Conservation (phyloP, 2,113 vertebrate genomes). For the Epinephelus fuscoguttatus region DNA sequence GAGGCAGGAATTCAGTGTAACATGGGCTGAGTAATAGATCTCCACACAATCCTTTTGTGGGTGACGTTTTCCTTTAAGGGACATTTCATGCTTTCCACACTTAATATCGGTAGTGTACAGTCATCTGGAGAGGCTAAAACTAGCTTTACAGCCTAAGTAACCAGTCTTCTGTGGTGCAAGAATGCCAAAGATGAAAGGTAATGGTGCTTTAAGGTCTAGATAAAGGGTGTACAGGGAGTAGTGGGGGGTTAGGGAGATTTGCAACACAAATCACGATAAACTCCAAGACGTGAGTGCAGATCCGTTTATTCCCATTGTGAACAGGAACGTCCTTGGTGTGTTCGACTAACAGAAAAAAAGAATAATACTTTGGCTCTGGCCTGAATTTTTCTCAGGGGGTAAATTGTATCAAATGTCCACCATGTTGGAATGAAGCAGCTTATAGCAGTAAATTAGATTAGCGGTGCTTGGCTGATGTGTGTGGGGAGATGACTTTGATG, state of each 20-base stretch:
- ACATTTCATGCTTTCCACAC: constrained; percentile 3
- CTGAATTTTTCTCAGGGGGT: constrained; percentile 35
- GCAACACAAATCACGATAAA: constrained; percentile 11
- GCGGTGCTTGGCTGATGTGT: constrained; percentile 31
- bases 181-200: constrained; percentile 19
- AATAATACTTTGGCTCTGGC: constrained; percentile 5
- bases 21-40: too few relatives aligned
- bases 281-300: constrained; percentile 22
- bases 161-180: neutral
- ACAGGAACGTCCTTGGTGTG: constrained; percentile 21
- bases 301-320: constrained; percentile 21
- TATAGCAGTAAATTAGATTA: constrained; percentile 67
- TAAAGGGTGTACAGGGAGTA: neutral
- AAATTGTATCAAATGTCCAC: constrained; percentile 59
- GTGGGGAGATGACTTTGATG: constrained; percentile 47
- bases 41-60: too few relatives aligned
- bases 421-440: constrained; percentile 38
- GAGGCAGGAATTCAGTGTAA: too few relatives aligned
- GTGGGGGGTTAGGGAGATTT: neutral
- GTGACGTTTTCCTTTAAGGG: neutral
- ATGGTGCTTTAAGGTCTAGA: neutral
- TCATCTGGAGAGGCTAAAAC: neutral
- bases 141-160: neutral
- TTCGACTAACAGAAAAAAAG: neutral
- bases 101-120: neutral